These are phyloP conservation scores for Drosophila phalerata DNA, from an alignment of 2,888 invertebrate genomes.

Conservation along the genomic window DNA sequence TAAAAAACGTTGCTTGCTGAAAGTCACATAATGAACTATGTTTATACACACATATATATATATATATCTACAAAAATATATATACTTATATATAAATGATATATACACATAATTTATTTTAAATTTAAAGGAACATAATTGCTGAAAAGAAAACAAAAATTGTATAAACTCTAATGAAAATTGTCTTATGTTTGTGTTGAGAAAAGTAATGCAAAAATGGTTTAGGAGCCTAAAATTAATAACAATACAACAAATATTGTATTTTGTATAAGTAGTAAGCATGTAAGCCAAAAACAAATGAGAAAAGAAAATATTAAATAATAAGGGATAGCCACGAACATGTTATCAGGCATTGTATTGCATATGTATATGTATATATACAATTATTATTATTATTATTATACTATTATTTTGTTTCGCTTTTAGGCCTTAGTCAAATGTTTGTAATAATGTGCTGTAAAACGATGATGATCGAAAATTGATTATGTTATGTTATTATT, in stretches of 20 bases:
- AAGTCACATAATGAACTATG: constrained; percentile 67
- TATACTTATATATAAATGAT: constrained; percentile 49
- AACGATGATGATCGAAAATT: constrained; percentile 56
- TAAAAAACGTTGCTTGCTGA: constrained; percentile 80
- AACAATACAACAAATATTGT: constrained; percentile 41
- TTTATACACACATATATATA: constrained; percentile 46
- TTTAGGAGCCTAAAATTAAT: constrained; percentile 33
- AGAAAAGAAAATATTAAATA: not conserved
- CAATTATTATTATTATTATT: constrained; percentile 29
- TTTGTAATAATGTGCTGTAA: constrained; percentile 66
- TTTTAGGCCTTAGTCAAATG: constrained; percentile 78
- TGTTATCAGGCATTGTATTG: constrained; percentile 36
- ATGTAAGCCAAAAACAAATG: constrained; percentile 51
- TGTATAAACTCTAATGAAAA: constrained; percentile 51
- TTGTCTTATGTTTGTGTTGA: constrained; percentile 54
- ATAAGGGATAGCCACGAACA: constrained; percentile 17
- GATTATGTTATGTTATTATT: constrained; percentile 71
- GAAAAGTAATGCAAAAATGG: constrained; percentile 26
- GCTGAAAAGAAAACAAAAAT: constrained; percentile 73
- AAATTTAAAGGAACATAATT: constrained; percentile 84
- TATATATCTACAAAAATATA: constrained; percentile 38
- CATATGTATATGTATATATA: constrained; percentile 34
- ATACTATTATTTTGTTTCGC: constrained; percentile 60
- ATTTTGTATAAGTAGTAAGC: constrained; percentile 49
- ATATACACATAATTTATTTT: constrained; percentile 74